Evolutionary conservation across 2,113 vertebrate species (phyloP), one percentile per base, ranked within the genome.

Genomic region (Elaphurus davidianus): DNA sequence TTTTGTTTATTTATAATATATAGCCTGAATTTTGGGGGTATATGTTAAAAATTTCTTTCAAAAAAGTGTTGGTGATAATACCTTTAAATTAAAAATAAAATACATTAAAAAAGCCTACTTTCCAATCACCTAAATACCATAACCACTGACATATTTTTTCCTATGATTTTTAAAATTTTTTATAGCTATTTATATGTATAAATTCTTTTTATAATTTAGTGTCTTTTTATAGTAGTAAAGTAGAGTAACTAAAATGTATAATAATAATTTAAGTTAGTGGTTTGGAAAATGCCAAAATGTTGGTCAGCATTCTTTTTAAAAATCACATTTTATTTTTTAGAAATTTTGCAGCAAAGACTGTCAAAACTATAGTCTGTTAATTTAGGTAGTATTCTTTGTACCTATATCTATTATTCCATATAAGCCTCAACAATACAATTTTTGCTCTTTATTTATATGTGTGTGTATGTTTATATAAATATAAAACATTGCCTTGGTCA

Each of bases 201-300:
- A 52, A 57, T 52, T 59, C 21, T 74, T n/a, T 47, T 59, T 16
- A 33, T 43, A 92, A 33, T 81, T 82, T 43, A 82, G 23, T 87
- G 14, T 71, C 11, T 74, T 93, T 79, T 74, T 88, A 30, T 60
- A 89, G 76, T 89, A 62, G 43, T 28, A 74, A 83, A 52, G 16
- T 93, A 62, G 36, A 84, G 12, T 89, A 52, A 83, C 52, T 89
- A 83, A 76, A 40, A 71, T 71, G 67, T 78, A 86, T 47, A 64
- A 57, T 47, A 90, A 57, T 94, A 52, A 87, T 67, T 88, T 85
- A 74, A 83, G 30, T 55, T 92, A 86, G 17, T 90, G 57, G 52
- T 94, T 79, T 94, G 52, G n/a, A 94, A 90, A 91, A 94, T 50
- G 40, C 13, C 47, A 87, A 36, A 71, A 59, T 94, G n/a, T 91